Percentiles rank a stretch among this genome's conserved stretches.
These are phyloP conservation scores for Pseudomyrmex concolor DNA, from an alignment of 1,140 invertebrate genomes.

Conservation along the genomic window DNA sequence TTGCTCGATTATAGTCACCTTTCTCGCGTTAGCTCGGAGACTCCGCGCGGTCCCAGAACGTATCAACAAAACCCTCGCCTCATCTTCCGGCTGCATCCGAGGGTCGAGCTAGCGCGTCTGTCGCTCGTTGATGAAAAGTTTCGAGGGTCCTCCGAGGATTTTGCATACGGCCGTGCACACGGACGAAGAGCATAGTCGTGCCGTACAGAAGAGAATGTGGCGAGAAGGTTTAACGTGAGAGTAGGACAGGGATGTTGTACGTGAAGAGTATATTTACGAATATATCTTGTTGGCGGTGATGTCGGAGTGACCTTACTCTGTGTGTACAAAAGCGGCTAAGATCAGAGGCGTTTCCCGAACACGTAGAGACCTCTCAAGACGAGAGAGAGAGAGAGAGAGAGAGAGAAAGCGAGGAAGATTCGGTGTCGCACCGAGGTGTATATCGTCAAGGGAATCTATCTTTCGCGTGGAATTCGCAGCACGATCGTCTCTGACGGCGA, in stretches of 20 bases:
- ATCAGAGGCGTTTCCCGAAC: slow-evolving; percentile 74
- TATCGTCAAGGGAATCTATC: slow-evolving; percentile 77
- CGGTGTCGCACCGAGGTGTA: slow-evolving; percentile 64
- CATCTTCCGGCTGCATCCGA: background rate
- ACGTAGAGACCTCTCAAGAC: slow-evolving; percentile 62
- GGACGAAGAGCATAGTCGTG: background rate
- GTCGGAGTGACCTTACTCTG: slow-evolving; percentile 39
- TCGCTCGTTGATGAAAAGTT: slow-evolving; percentile 43
- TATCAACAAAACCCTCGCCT: slow-evolving; percentile 32
- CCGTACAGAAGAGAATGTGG: background rate
- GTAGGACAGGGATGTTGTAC: background rate
- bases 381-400: slow-evolving; percentile 22
- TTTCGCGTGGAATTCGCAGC: slow-evolving; percentile 77
- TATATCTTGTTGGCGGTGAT: slow-evolving; percentile 3
- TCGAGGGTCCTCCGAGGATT: slow-evolving; percentile 11
- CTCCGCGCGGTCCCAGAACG: slow-evolving; percentile 31
- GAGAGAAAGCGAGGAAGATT: slow-evolving; percentile 45
- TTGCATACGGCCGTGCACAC: slow-evolving; percentile 17
- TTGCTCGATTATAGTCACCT: slow-evolving; percentile 29
- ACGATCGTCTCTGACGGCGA: slow-evolving; percentile 83
- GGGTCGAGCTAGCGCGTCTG: background rate
- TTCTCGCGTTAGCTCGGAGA: slow-evolving; percentile 11
- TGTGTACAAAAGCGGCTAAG: slow-evolving; percentile 74
- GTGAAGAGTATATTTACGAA: background rate
- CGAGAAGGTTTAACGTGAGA: background rate